Conservation (phyloP, 2,888 invertebrate species). For the Galeruca laticollis region DNA sequence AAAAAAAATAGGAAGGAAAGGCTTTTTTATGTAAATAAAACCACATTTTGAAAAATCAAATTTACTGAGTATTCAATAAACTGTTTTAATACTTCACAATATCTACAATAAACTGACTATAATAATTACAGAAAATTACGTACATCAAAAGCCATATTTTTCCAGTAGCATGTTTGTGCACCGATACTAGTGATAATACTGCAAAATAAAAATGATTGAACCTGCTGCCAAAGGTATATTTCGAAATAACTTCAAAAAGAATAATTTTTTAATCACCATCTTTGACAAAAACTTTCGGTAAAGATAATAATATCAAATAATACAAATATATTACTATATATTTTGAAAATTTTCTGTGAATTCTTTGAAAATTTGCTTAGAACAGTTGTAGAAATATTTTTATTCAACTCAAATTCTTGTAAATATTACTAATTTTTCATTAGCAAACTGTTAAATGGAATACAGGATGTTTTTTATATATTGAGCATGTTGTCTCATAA, state of each 20-base stretch:
- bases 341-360: too few species aligned
- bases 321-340: too few species aligned
- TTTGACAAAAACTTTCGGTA: too few species aligned
- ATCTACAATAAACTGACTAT: slow-evolving; percentile 55
- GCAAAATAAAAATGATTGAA: slow-evolving; percentile 4
- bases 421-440: too few species aligned
- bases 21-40: background rate
- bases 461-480: too few species aligned
- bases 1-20: too few species aligned
- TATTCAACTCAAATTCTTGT: too few species aligned
- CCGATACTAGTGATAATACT: slow-evolving; percentile 51
- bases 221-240: background rate
- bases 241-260: background rate
- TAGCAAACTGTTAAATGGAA: too few species aligned
- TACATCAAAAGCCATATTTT: slow-evolving; percentile 63
- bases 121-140: slow-evolving; percentile 56
- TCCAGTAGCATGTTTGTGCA: slow-evolving; percentile 62
- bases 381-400: too few species aligned
- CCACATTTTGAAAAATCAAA: slow-evolving; percentile 35
- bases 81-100: slow-evolving; percentile 55
- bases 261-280: too few species aligned
- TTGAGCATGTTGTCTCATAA: too few species aligned
- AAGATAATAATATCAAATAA: background rate
- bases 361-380: too few species aligned
- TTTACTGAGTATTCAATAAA: slow-evolving; percentile 71